Evolutionary conservation across 1,140 invertebrate species (phyloP).

Genomic region (Caenorhabditis remanei): DNA sequence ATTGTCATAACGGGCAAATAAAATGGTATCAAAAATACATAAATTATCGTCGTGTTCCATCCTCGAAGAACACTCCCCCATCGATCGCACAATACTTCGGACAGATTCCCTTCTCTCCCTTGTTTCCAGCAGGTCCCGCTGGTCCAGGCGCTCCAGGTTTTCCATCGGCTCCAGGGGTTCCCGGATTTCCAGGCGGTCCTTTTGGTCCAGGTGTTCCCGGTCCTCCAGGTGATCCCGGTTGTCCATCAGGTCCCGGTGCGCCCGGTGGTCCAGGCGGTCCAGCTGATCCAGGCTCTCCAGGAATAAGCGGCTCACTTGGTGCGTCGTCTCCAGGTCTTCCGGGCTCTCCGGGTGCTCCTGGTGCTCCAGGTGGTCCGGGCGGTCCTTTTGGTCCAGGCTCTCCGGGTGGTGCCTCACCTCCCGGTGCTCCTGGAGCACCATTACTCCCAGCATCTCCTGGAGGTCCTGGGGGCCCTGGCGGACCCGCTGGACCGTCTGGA

Average conservation of each 20-base stretch:
- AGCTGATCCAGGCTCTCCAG: constrained; percentile 37
- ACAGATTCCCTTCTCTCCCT: constrained; percentile 50
- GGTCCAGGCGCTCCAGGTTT: constrained; percentile 48
- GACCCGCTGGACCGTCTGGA: constrained; percentile 57
- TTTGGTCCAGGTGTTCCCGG: constrained; percentile 44
- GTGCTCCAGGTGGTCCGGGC: constrained; percentile 52
- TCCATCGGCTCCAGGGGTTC: constrained; percentile 48
- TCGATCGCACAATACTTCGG: constrained; percentile 25
- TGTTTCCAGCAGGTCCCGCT: constrained; percentile 43
- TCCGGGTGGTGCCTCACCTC: constrained; percentile 57
- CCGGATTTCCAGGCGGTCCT: constrained; percentile 51
- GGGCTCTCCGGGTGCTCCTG: constrained; percentile 57
- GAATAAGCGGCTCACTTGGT: constrained; percentile 26
- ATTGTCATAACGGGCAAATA: neutral
- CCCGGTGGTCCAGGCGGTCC: constrained; percentile 52
- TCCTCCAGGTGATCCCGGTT: constrained; percentile 54
- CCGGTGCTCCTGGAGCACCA: constrained; percentile 60
- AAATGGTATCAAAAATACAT: neutral
- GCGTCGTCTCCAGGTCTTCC: constrained; percentile 57
- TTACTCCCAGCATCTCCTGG: constrained; percentile 58
- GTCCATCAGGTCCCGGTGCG: constrained; percentile 33
- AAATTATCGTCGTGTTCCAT: constrained; percentile 38
- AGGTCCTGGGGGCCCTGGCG: constrained; percentile 60
- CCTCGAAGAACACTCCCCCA: constrained; percentile 39
- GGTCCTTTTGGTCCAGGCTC: constrained; percentile 57